These are phyloP conservation scores for Ditula angustiorana DNA, from an alignment of 2,888 invertebrate genomes.

Conservation along the genomic window DNA sequence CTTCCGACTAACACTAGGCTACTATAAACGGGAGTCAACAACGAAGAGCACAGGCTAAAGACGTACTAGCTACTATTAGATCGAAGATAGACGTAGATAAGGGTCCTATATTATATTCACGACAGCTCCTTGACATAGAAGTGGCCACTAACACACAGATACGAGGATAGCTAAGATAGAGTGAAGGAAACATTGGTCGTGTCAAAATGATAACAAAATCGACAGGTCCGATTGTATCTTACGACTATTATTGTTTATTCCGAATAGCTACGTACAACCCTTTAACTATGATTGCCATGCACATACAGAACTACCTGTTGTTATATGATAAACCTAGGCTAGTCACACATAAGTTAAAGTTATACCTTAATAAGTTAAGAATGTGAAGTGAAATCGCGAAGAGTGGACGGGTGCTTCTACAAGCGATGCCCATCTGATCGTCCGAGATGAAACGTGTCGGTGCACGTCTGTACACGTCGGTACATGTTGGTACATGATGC, in stretches of 20 bases:
- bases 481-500: conserved; percentile 6
- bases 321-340: conserved; percentile 73
- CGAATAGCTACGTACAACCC: conserved; percentile 80
- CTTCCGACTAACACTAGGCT: conserved; percentile 69
- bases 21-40: conserved; percentile 77
- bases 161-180: conserved; percentile 45
- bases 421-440: conserved; percentile 60
- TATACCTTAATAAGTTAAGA: conserved; percentile 65
- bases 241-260: conserved; percentile 79
- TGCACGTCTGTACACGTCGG: not conserved
- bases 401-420: conserved; percentile 58
- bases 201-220: conserved; percentile 58
- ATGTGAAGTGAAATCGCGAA: conserved; percentile 55
- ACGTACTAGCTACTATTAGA: conserved; percentile 58
- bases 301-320: conserved; percentile 71
- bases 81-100: conserved; percentile 62
- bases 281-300: conserved; percentile 81
- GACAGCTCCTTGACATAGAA: conserved; percentile 55
- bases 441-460: conserved; percentile 2
- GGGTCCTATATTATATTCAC: conserved; percentile 55
- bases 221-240: conserved; percentile 63
- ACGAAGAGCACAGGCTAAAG: conserved; percentile 76
- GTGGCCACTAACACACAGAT: conserved; percentile 54
- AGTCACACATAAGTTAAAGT: conserved; percentile 75
- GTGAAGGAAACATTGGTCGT: conserved; percentile 59